Percentiles rank a stretch among this genome's conserved stretches.
Conservation (phyloP, 2,113 vertebrate genomes). For the Sterna hirundo region DNA sequence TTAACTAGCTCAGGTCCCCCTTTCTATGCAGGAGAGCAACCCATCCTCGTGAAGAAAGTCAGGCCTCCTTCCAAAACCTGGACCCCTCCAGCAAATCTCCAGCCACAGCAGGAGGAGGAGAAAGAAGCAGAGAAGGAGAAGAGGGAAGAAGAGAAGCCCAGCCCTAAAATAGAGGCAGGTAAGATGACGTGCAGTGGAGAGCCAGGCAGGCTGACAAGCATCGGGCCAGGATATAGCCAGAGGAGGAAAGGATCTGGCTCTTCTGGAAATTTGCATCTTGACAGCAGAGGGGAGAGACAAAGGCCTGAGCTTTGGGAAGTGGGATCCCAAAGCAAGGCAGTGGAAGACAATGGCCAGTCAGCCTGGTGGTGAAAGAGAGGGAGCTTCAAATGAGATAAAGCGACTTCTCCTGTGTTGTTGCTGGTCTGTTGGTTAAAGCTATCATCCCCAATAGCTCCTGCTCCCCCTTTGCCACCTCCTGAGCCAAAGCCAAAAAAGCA, state of each 20-base stretch:
- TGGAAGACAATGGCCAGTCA: not conserved
- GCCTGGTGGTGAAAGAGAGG: not conserved
- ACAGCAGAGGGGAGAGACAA: not conserved
- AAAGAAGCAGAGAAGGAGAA: not conserved
- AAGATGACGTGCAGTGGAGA: not conserved
- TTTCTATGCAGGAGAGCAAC: slow-evolving; percentile 62
- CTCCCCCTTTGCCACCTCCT: not conserved
- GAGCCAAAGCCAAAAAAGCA: not conserved
- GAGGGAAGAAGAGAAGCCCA: not conserved
- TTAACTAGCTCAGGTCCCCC: not conserved
- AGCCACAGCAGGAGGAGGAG: not conserved
- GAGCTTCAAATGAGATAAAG: not conserved
- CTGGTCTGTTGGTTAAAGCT: not conserved
- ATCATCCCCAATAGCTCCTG: not conserved
- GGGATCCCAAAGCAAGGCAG: not conserved
- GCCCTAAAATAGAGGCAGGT: slow-evolving; percentile 22
- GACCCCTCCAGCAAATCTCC: slow-evolving; percentile 12
- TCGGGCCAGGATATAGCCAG: not conserved
- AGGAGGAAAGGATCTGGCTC: not conserved
- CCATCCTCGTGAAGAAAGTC: slow-evolving; percentile 29
- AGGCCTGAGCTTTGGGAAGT: not conserved
- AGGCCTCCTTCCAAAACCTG: slow-evolving; percentile 52
- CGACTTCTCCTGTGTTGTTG: not conserved
- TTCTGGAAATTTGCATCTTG: not conserved
- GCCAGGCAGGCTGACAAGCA: not conserved